Evolutionary conservation across 2,888 invertebrate genomes (phyloP).

Genomic region (Chaitophorus viminalis): DNA sequence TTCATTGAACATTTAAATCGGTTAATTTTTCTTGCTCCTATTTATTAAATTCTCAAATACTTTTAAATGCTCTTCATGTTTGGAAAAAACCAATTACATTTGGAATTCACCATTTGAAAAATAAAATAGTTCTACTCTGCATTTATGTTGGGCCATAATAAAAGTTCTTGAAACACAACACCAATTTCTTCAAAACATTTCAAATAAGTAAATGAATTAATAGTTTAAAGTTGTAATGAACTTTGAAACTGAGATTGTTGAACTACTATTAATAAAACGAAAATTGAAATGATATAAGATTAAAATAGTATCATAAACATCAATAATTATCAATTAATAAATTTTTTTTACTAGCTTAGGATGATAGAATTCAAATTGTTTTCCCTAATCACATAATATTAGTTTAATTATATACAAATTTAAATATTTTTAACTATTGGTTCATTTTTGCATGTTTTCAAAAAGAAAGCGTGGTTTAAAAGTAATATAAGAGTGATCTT

Average conservation of each 20-base stretch:
- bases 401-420: no score
- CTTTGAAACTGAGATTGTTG: background rate
- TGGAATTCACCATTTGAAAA: background rate
- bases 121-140: background rate
- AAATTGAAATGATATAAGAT: no score
- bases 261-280: no score
- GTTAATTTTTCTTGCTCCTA: background rate
- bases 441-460: no score
- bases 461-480: no score
- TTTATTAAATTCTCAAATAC: background rate
- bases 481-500: no score
- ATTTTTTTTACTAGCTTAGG: no score
- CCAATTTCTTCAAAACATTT: background rate
- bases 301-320: no score
- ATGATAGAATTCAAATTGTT: no score
- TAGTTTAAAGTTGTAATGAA: background rate
- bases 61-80: background rate
- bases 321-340: no score
- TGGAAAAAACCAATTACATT: constrained; percentile 11
- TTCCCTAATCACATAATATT: no score
- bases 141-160: background rate
- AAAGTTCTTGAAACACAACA: constrained; percentile 20
- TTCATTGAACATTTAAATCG: background rate
- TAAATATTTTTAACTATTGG: no score
- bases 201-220: background rate